Percentiles rank a stretch among this genome's conserved stretches.
Evolutionary conservation across 2,113 vertebrate genomes (phyloP).

Genomic region (Planiliza haematocheilus): DNA sequence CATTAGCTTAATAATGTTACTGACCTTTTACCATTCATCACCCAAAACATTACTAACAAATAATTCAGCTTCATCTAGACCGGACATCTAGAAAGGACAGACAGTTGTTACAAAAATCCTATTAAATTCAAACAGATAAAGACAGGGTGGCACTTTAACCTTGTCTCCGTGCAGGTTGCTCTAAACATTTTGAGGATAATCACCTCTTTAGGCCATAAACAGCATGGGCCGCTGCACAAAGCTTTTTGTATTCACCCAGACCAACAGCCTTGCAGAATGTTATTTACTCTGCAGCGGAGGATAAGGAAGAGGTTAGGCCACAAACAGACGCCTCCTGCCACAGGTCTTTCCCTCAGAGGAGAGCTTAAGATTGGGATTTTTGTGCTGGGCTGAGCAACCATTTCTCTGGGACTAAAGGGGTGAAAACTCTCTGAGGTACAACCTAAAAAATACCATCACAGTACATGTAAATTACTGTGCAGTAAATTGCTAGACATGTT

Average conservation of each 20-base stretch:
- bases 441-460: constrained; percentile 38
- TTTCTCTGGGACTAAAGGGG: constrained; percentile 42
- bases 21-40: too few relatives aligned
- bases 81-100: neutral
- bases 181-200: constrained; percentile 66
- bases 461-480: constrained; percentile 9
- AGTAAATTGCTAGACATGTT: constrained; percentile 11
- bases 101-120: constrained; percentile 23
- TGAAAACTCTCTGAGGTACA: constrained; percentile 36
- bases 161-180: constrained; percentile 33
- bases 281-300: constrained; percentile 65
- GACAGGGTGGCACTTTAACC: constrained; percentile 28
- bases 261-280: constrained; percentile 56
- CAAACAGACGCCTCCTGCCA: constrained; percentile 47
- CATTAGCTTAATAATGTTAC: too few relatives aligned
- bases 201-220: constrained; percentile 69
- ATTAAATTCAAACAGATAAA: constrained; percentile 24
- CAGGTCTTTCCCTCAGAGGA: constrained; percentile 52
- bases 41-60: neutral
- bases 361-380: constrained; percentile 56
- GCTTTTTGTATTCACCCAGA: constrained; percentile 59
- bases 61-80: neutral
- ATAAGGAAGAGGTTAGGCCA: constrained; percentile 62
- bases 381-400: constrained; percentile 57
- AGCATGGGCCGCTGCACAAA: constrained; percentile 68